A percentile compares a stretch with the other conserved stretches of the same genome.
These are phyloP conservation scores for Zeugodacus cucurbitae DNA, from an alignment of 1,140 invertebrate species.

Conservation along the genomic window DNA sequence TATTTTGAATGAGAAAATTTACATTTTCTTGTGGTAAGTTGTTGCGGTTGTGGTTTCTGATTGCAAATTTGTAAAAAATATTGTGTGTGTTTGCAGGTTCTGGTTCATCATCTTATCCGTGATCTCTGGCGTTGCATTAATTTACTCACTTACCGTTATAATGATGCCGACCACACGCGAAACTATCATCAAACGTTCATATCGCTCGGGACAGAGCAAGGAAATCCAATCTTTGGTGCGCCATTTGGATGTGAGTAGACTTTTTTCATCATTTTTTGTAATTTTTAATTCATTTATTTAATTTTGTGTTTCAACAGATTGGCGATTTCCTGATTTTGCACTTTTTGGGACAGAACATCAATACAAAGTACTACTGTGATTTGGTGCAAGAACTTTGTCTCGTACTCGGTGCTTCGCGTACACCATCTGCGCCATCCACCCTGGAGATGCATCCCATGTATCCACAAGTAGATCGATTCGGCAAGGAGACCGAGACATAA, in stretches of 20 bases:
- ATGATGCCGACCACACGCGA: slow-evolving; percentile 83
- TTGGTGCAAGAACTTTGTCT: slow-evolving; percentile 75
- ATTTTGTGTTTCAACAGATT: slow-evolving; percentile 69
- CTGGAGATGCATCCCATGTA: slow-evolving; percentile 87
- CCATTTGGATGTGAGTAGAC: slow-evolving; percentile 81
- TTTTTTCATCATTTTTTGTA: too few relatives aligned
- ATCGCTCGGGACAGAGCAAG: slow-evolving; percentile 78
- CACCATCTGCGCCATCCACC: slow-evolving; percentile 84
- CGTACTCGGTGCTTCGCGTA: slow-evolving; percentile 74
- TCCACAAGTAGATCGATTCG: slow-evolving; percentile 79
- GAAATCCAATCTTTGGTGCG: slow-evolving; percentile 78
- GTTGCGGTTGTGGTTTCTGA: background rate
- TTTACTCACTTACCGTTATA: slow-evolving; percentile 84
- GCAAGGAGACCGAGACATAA: slow-evolving; percentile 85
- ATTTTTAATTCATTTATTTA: background rate
- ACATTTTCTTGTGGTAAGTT: slow-evolving; percentile 89
- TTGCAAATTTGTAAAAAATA: background rate
- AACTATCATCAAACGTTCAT: slow-evolving; percentile 79
- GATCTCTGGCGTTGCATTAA: slow-evolving; percentile 79
- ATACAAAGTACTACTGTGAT: slow-evolving; percentile 81
- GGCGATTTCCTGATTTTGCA: slow-evolving; percentile 87
- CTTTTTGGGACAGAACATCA: slow-evolving; percentile 86
- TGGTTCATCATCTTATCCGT: slow-evolving; percentile 88
- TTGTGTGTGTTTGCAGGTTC: slow-evolving; percentile 64
- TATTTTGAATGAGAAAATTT: slow-evolving; percentile 94